Evolutionary conservation across 1,140 invertebrate species (phyloP).

Genomic region (Drosophila trapezifrons): DNA sequence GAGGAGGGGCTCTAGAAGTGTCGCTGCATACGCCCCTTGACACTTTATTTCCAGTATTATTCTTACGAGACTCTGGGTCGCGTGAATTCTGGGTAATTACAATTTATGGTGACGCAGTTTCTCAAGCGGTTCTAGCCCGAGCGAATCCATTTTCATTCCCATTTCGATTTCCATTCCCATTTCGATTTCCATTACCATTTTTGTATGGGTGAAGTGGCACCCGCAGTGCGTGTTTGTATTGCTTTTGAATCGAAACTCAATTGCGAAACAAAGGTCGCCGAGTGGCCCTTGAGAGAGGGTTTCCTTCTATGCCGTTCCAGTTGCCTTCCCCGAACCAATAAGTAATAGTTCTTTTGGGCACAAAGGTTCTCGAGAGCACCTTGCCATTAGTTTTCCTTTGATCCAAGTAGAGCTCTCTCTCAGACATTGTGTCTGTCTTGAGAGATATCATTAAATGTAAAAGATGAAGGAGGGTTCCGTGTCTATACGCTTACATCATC

Average conservation of each 20-base stretch:
- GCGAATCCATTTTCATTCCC: conserved; percentile 28
- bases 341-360: conserved; percentile 42
- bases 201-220: conserved; percentile 66
- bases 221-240: conserved; percentile 79
- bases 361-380: conserved; percentile 47
- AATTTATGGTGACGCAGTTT: conserved; percentile 65
- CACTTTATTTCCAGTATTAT: conserved; percentile 35
- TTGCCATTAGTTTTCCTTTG: conserved; percentile 43
- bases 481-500: conserved; percentile 46
- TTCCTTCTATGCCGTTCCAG: conserved; percentile 41
- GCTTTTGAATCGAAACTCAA: conserved; percentile 78
- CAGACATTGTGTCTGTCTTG: conserved; percentile 27
- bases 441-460: conserved; percentile 29
- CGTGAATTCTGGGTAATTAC: conserved; percentile 80
- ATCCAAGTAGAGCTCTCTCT: conserved; percentile 20
- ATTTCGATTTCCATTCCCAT: neutral
- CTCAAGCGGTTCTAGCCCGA: conserved; percentile 28
- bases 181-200: conserved; percentile 29
- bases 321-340: conserved; percentile 76
- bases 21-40: conserved; percentile 67
- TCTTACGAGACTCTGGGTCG: conserved; percentile 44
- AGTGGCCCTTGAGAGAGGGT: conserved; percentile 36
- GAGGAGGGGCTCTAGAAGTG: conserved; percentile 29
- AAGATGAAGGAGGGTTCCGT: conserved; percentile 7
- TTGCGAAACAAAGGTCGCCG: conserved; percentile 70